Conservation (phyloP, 2,797 vertebrate genomes). For the Discoglossus pictus region DNA sequence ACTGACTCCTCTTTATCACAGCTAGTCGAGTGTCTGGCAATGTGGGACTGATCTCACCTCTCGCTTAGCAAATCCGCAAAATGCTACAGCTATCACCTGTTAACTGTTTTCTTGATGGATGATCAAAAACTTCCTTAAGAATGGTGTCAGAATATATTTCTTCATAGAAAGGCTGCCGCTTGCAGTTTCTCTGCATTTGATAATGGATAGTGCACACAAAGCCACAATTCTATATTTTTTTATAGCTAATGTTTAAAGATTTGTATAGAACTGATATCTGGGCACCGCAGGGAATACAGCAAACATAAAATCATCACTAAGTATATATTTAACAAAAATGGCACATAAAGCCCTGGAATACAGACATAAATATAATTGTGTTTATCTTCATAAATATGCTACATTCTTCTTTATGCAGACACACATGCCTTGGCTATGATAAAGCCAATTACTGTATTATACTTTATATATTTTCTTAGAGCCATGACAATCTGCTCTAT, state of each 20-base stretch:
- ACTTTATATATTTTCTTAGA: background rate
- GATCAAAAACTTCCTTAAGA: constrained; percentile 12
- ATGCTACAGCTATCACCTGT: constrained; percentile 4
- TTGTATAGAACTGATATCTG: background rate
- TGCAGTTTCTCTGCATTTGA: background rate
- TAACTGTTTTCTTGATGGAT: constrained; percentile 11
- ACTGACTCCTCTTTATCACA: constrained; percentile 9
- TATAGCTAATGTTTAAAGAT: background rate
- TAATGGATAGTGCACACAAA: background rate
- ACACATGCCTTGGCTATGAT: background rate
- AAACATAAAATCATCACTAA: background rate
- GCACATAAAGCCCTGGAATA: no score
- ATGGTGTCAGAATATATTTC: constrained; percentile 7
- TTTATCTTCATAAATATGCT: no score
- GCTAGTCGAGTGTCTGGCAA: constrained; percentile 2
- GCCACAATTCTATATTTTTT: background rate
- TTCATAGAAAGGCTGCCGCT: background rate
- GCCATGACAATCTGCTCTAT: background rate
- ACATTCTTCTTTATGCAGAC: background rate
- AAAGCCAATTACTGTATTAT: background rate
- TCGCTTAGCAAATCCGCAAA: constrained; percentile 1
- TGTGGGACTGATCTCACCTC: background rate
- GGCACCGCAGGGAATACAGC: background rate
- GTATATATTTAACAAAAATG: background rate
- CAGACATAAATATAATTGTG: no score